These are phyloP conservation scores for Cydia amplana DNA, from an alignment of 1,140 invertebrate genomes.

Conservation along the genomic window DNA sequence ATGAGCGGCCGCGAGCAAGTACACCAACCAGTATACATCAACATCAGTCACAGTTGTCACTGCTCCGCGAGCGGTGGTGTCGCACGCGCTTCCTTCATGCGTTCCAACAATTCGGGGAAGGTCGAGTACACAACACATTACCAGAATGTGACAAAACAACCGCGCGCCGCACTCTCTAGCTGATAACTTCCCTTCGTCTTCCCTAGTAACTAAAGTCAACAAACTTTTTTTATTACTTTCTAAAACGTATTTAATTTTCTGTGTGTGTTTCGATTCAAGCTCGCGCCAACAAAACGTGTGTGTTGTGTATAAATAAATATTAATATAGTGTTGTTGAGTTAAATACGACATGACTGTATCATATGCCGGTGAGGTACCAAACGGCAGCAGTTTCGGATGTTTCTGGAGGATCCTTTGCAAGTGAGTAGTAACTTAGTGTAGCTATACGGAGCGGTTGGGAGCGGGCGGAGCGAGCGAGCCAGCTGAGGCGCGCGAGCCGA, in stretches of 20 bases:
- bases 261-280: slow-evolving; percentile 71
- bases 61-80: slow-evolving; percentile 57
- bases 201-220: slow-evolving; percentile 55
- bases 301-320: slow-evolving; percentile 71
- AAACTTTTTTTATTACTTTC: slow-evolving; percentile 72
- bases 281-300: slow-evolving; percentile 73
- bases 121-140: slow-evolving; percentile 61
- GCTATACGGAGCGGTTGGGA: slow-evolving; percentile 32
- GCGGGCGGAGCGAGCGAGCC: slow-evolving; percentile 37
- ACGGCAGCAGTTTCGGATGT: slow-evolving; percentile 93
- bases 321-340: slow-evolving; percentile 66
- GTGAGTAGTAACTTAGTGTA: slow-evolving; percentile 83
- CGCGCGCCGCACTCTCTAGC: slow-evolving; percentile 52
- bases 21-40: slow-evolving; percentile 29
- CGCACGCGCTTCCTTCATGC: slow-evolving; percentile 55
- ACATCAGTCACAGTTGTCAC: slow-evolving; percentile 62
- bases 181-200: slow-evolving; percentile 64
- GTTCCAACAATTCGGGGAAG: slow-evolving; percentile 55
- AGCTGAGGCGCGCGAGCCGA: slow-evolving; percentile 39
- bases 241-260: slow-evolving; percentile 77
- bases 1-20: slow-evolving; percentile 46
- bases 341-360: slow-evolving; percentile 88
- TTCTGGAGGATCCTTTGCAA: slow-evolving; percentile 93
- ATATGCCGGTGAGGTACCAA: slow-evolving; percentile 92
- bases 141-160: slow-evolving; percentile 73